A percentile compares a stretch with the other conserved stretches of the same genome.
phyloP scores from a whole-genome alignment of 2,888 invertebrate species.

The Catocala fraxini region DNA sequence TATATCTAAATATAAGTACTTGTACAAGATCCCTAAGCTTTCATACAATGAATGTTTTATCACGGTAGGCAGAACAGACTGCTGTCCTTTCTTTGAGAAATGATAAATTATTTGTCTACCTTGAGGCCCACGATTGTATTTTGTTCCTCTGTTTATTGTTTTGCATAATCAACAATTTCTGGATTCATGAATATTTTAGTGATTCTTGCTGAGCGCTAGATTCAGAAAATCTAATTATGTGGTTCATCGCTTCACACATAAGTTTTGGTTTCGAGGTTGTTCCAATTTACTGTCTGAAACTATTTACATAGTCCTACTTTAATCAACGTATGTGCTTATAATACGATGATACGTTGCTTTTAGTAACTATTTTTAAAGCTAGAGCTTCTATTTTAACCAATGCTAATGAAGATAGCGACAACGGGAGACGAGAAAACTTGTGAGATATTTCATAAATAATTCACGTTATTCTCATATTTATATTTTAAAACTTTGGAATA shows the following conservation, averaged over 20 bases:
- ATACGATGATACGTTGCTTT: too few species aligned
- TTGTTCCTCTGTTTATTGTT: constrained; percentile 26
- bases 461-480: too few species aligned
- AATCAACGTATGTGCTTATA: too few species aligned
- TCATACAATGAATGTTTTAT: constrained; percentile 59
- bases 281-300: too few species aligned
- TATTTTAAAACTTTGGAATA: too few species aligned
- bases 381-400: too few species aligned
- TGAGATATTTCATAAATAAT: too few species aligned
- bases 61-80: constrained; percentile 29
- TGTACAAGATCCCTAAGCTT: constrained; percentile 26
- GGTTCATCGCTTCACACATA: not conserved
- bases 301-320: too few species aligned
- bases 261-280: too few species aligned
- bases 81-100: constrained; percentile 53
- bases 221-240: not conserved
- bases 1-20: constrained; percentile 5
- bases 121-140: constrained; percentile 39
- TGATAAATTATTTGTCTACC: constrained; percentile 58
- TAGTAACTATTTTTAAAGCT: too few species aligned
- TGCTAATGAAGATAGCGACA: too few species aligned
- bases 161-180: constrained; percentile 35
- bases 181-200: constrained; percentile 14
- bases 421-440: too few species aligned
- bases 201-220: not conserved